These are phyloP conservation scores for Teleiodes luculella DNA, from an alignment of 2,888 invertebrate species.

Conservation along the genomic window DNA sequence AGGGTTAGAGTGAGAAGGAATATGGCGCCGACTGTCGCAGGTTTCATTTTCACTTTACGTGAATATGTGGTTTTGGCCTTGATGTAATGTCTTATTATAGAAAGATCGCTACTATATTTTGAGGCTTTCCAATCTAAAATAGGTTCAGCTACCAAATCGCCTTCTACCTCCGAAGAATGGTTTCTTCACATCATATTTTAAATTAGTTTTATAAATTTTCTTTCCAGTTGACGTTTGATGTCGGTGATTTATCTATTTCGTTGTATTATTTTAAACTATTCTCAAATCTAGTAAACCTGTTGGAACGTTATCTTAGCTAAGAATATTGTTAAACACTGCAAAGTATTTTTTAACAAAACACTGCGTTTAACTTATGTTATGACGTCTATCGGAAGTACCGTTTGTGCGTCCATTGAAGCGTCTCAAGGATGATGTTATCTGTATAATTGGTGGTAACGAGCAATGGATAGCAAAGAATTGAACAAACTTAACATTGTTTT, in stretches of 20 bases:
- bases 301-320: constrained; percentile 5
- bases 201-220: no score
- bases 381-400: not conserved
- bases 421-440: not conserved
- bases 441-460: not conserved
- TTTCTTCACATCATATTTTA: no score
- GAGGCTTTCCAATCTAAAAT: no score
- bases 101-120: no score
- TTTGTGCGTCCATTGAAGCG: not conserved
- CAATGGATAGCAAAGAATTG: not conserved
- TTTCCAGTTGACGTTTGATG: no score
- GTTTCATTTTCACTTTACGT: not conserved
- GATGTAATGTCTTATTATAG: no score
- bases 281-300: not conserved
- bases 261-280: no score
- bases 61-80: no score
- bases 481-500: not conserved
- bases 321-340: constrained; percentile 1
- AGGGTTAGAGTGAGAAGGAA: constrained; percentile 34
- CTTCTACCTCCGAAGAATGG: not conserved
- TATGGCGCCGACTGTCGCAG: not conserved
- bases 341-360: constrained; percentile 10
- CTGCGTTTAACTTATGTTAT: not conserved
- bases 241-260: not conserved
- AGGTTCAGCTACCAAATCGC: no score